Evolutionary conservation across 1,140 invertebrate genomes (phyloP).

Genomic region (Varroa destructor): DNA sequence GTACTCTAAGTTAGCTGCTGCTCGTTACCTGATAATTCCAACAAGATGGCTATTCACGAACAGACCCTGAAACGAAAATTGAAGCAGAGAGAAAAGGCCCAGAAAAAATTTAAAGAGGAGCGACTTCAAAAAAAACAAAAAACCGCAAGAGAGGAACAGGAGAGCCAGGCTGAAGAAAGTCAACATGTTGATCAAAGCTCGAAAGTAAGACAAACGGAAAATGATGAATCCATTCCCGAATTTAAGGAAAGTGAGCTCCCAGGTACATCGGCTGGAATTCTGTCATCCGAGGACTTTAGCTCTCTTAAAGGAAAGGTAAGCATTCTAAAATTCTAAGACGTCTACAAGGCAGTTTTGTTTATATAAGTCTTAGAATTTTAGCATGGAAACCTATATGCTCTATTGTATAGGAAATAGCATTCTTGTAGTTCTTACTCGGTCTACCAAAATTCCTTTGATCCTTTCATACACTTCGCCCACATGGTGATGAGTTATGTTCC

Average conservation of each 20-base stretch:
- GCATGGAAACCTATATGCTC: too few relatives aligned
- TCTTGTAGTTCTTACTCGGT: too few relatives aligned
- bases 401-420: too few relatives aligned
- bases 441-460: too few relatives aligned
- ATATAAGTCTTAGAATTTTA: too few relatives aligned
- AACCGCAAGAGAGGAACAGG: background rate
- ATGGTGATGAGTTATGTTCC: too few relatives aligned
- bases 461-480: too few relatives aligned
- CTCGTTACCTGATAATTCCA: background rate
- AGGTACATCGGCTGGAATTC: conserved; percentile 18
- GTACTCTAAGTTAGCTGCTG: too few relatives aligned
- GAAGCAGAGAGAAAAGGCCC: conserved; percentile 53
- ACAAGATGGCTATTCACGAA: conserved; percentile 54
- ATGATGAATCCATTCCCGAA: background rate
- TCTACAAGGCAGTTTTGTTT: background rate
- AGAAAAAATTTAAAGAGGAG: conserved; percentile 17
- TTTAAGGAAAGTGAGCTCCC: conserved; percentile 24
- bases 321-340: background rate
- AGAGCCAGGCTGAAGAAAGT: background rate
- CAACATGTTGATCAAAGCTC: background rate
- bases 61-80: conserved; percentile 64
- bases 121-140: background rate
- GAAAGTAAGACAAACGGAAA: background rate
- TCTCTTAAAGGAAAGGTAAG: conserved; percentile 11
- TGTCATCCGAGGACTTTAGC: conserved; percentile 23